A percentile compares a stretch with the other conserved stretches of the same genome.
These are phyloP conservation scores for Burhinus bistriatus DNA, from an alignment of 2,113 vertebrate genomes.

Conservation along the genomic window DNA sequence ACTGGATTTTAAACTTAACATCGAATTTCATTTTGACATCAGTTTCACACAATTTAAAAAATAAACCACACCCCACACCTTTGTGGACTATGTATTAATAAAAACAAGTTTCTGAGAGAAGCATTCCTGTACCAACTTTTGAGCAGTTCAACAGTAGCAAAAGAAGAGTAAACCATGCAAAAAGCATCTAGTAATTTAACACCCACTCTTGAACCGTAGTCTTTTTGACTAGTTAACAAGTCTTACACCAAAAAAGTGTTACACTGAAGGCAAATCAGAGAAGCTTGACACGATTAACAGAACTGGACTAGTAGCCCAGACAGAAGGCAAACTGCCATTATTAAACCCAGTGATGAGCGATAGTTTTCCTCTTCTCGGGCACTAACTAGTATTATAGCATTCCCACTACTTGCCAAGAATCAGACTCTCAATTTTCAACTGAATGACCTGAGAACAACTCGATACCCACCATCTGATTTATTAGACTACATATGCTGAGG, in stretches of 20 bases:
- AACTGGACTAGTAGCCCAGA: neutral
- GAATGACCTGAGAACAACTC: neutral
- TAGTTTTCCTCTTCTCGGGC: neutral
- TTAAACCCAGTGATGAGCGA: constrained; percentile 16
- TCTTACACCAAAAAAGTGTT: neutral
- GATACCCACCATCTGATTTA: neutral
- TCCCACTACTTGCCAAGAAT: constrained; percentile 4
- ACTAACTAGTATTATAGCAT: neutral
- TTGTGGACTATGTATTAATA: neutral
- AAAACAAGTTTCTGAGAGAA: neutral
- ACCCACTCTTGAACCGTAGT: neutral
- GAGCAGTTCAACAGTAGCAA: neutral
- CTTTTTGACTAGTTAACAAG: neutral
- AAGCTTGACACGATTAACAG: neutral
- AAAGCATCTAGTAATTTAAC: neutral
- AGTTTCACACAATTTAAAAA: neutral
- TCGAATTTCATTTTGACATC: neutral
- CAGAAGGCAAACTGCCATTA: constrained; percentile 5
- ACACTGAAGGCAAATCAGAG: neutral
- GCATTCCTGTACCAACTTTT: neutral
- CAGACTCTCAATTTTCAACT: neutral
- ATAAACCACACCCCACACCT: neutral
- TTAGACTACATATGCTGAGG: neutral
- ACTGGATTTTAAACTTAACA: neutral
- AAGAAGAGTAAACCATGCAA: neutral